phyloP scores from a whole-genome alignment of 1,140 invertebrate species.

The Hycleus phaleratus region DNA sequence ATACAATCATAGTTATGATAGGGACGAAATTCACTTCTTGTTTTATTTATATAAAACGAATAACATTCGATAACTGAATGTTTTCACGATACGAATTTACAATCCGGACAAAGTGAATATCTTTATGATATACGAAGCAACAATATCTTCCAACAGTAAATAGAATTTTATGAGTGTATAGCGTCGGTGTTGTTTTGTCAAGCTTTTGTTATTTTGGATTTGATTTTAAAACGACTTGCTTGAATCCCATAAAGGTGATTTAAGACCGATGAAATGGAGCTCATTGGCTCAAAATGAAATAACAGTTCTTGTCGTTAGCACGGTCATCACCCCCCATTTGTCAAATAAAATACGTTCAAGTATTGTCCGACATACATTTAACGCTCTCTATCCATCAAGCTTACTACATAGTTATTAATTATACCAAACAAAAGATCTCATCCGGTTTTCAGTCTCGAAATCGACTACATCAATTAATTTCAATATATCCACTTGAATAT shows the following conservation, averaged over 20 bases:
- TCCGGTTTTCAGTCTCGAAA: too few relatives aligned
- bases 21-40: slow-evolving; percentile 7
- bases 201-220: slow-evolving; percentile 21
- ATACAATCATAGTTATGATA: slow-evolving; percentile 19
- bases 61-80: slow-evolving; percentile 15
- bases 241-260: slow-evolving; percentile 21
- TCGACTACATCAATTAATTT: too few relatives aligned
- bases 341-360: slow-evolving; percentile 5
- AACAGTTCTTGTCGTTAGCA: slow-evolving; percentile 12
- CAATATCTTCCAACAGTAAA: slow-evolving; percentile 19
- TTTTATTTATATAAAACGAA: slow-evolving; percentile 15
- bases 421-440: too few relatives aligned
- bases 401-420: too few relatives aligned
- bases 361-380: slow-evolving; percentile 1
- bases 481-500: too few relatives aligned
- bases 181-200: slow-evolving; percentile 20
- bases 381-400: not conserved
- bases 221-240: slow-evolving; percentile 22
- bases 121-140: slow-evolving; percentile 12
- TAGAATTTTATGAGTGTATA: slow-evolving; percentile 21
- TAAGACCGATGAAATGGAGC: slow-evolving; percentile 22
- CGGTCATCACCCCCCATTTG: slow-evolving; percentile 7
- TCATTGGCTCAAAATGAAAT: slow-evolving; percentile 25
- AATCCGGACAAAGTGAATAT: slow-evolving; percentile 15
- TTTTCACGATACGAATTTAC: slow-evolving; percentile 13